These are phyloP conservation scores for Rhimphoctona megacephalus DNA, from an alignment of 2,888 invertebrate species.

Conservation along the genomic window DNA sequence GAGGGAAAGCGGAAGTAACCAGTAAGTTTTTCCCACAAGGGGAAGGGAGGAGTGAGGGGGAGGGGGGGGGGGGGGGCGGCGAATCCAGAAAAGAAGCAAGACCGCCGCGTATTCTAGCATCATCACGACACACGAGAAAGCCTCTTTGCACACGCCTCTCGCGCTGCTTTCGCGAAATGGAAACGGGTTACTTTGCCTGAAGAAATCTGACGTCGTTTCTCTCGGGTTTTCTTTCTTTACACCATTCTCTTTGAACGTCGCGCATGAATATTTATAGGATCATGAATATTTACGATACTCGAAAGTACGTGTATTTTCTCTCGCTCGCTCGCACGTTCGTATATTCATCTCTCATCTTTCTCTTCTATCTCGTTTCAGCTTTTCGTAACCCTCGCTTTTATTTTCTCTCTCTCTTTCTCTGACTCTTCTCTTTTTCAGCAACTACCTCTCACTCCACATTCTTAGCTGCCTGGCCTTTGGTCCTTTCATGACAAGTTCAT, in stretches of 20 bases:
- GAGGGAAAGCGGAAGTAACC: slow-evolving; percentile 25
- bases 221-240: slow-evolving; percentile 76
- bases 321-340: slow-evolving; percentile 35
- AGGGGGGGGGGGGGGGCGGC: too few species aligned
- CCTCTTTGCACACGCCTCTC: slow-evolving; percentile 23
- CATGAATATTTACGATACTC: slow-evolving; percentile 79
- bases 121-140: slow-evolving; percentile 45
- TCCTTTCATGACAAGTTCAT: slow-evolving; percentile 56
- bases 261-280: slow-evolving; percentile 78
- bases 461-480: slow-evolving; percentile 63
- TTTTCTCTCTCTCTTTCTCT: slow-evolving; percentile 15
- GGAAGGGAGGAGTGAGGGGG: slow-evolving; percentile 24
- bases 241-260: slow-evolving; percentile 77
- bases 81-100: slow-evolving; percentile 10
- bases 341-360: slow-evolving; percentile 33
- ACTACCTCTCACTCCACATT: slow-evolving; percentile 22
- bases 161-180: slow-evolving; percentile 50
- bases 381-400: slow-evolving; percentile 31
- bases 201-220: slow-evolving; percentile 75
- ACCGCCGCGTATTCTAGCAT: slow-evolving; percentile 31
- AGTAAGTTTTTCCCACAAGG: slow-evolving; percentile 17
- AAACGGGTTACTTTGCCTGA: slow-evolving; percentile 72
- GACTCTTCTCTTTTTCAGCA: slow-evolving; percentile 15
- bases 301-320: slow-evolving; percentile 71
- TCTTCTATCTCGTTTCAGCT: slow-evolving; percentile 42